Conservation (phyloP, 1,140 invertebrate genomes). For the Belonocnema kinseyi region DNA sequence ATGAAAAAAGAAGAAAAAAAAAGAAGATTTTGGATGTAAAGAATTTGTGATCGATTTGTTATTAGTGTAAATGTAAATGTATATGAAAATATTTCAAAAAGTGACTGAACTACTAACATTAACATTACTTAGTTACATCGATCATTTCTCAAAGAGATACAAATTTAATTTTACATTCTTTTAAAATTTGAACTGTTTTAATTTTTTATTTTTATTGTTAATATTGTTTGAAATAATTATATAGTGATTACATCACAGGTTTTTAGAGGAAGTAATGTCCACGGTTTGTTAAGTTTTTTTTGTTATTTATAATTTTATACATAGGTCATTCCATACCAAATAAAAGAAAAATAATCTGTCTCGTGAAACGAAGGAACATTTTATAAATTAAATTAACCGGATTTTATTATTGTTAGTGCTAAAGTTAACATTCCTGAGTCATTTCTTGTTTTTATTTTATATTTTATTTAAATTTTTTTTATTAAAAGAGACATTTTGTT, state of each 20-base stretch:
- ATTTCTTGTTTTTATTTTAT: not conserved
- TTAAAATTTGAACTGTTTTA: not conserved
- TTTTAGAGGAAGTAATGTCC: not conserved
- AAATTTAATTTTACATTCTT: not conserved
- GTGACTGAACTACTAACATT: conserved; percentile 1
- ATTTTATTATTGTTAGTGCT: conserved; percentile 8
- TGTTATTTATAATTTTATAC: conserved; percentile 13
- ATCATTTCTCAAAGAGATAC: not conserved
- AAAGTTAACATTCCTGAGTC: not conserved
- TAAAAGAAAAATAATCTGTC: not conserved
- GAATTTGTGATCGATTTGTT: conserved; percentile 16
- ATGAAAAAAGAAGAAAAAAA: not conserved
- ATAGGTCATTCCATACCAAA: conserved; percentile 3
- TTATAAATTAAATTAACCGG: not conserved
- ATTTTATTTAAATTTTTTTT: not conserved
- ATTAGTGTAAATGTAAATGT: conserved; percentile 7
- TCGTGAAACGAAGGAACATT: not conserved
- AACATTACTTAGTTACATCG: not conserved
- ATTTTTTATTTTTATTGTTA: conserved; percentile 6
- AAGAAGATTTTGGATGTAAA: not conserved
- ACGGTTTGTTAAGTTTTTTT: conserved; percentile 26
- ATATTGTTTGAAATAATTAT: conserved; percentile 16
- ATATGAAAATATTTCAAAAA: conserved; percentile 13
- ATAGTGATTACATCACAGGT: conserved; percentile 13
- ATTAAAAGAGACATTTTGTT: not conserved